Percentiles rank a stretch among this genome's conserved stretches.
phyloP scores from a whole-genome alignment of 2,888 invertebrate species.

The Lasiommata megera region DNA sequence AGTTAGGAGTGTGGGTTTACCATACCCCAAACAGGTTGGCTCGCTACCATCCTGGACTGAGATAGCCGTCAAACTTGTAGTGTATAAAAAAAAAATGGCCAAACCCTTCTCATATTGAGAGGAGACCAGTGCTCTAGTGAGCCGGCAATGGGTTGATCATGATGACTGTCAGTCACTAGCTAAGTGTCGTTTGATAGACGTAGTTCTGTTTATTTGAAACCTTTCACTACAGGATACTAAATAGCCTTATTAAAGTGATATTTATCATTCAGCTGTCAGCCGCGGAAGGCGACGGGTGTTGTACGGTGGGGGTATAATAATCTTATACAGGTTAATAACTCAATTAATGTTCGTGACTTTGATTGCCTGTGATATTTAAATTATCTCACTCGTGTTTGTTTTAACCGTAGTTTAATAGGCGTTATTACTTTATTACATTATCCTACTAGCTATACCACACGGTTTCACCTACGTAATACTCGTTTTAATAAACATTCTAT shows the following conservation, averaged over 20 bases:
- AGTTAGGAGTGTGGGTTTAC: too few species aligned
- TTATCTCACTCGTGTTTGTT: neutral
- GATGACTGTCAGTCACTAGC: neutral
- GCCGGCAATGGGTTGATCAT: too few species aligned
- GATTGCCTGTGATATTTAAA: neutral
- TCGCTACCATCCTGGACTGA: too few species aligned
- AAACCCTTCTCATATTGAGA: too few species aligned
- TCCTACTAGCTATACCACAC: too few species aligned
- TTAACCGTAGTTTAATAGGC: neutral
- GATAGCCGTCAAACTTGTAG: too few species aligned
- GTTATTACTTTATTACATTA: too few species aligned
- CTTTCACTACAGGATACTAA: constrained; percentile 4
- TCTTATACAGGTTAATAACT: constrained; percentile 32
- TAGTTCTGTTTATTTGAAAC: neutral
- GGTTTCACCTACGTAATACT: too few species aligned
- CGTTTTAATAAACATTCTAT: too few species aligned
- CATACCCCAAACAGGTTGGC: too few species aligned
- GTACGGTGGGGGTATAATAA: neutral
- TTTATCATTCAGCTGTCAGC: constrained; percentile 25
- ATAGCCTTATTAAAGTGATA: constrained; percentile 17
- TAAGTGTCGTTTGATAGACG: neutral
- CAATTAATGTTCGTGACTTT: constrained; percentile 30
- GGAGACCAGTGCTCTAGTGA: too few species aligned
- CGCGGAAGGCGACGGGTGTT: neutral
- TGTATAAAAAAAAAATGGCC: too few species aligned